These are phyloP conservation scores for Elysia crispata DNA, from an alignment of 2,888 invertebrate genomes.

Conservation along the genomic window DNA sequence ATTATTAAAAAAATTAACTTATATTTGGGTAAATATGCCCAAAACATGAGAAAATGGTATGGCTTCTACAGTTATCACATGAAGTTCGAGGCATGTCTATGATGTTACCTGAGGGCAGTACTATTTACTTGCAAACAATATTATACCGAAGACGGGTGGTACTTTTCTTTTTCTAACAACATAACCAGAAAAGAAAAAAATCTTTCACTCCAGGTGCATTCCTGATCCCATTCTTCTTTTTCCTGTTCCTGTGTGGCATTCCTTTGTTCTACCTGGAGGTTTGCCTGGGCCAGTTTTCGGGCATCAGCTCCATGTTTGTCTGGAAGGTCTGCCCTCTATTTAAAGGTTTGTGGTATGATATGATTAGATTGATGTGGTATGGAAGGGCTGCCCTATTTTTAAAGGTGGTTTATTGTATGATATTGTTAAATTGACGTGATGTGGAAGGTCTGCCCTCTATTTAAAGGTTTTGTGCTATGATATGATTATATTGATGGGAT, in stretches of 20 bases:
- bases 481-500: no score
- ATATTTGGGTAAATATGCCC: no score
- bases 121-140: no score
- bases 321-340: conserved; percentile 82
- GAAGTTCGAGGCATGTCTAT: no score
- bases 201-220: conserved; percentile 81
- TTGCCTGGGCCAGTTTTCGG: conserved; percentile 82
- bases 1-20: no score
- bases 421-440: conserved; percentile 80
- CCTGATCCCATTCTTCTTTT: conserved; percentile 82
- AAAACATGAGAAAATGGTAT: no score
- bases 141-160: no score
- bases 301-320: conserved; percentile 81
- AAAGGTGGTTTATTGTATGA: conserved; percentile 77
- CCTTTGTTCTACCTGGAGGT: conserved; percentile 83
- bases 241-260: conserved; percentile 81
- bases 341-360: conserved; percentile 78
- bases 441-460: conserved; percentile 81
- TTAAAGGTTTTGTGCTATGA: conserved; percentile 79
- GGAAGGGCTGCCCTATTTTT: conserved; percentile 81
- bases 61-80: no score
- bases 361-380: conserved; percentile 74
- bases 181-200: background rate
- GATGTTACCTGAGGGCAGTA: no score
- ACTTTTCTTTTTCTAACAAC: background rate